Conservation (phyloP, 1,140 invertebrate species). For the Brachionus koreanus region DNA sequence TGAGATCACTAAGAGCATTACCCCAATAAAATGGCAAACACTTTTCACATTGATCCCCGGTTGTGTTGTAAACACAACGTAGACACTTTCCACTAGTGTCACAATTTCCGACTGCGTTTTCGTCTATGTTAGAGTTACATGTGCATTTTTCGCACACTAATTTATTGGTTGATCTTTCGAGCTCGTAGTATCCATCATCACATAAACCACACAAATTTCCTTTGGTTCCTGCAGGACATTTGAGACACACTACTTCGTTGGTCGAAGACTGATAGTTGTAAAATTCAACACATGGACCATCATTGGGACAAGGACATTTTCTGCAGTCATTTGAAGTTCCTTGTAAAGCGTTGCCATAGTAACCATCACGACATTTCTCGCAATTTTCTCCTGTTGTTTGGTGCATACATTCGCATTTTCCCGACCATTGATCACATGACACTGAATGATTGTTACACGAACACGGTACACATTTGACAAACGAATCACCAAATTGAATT, state of each 20-base stretch:
- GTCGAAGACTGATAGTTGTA: constrained; percentile 52
- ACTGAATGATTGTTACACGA: constrained; percentile 92
- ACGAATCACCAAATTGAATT: constrained; percentile 80
- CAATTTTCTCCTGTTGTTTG: constrained; percentile 94
- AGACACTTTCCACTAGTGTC: constrained; percentile 81
- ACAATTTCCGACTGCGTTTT: constrained; percentile 63
- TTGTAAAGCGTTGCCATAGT: constrained; percentile 82
- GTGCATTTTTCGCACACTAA: constrained; percentile 77
- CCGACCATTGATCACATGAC: constrained; percentile 88
- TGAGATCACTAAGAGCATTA: constrained; percentile 69
- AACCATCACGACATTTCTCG: constrained; percentile 83
- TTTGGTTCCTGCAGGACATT: constrained; percentile 88
- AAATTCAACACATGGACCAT: constrained; percentile 75
- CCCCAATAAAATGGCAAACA: constrained; percentile 73
- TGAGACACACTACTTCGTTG: constrained; percentile 74
- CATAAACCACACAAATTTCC: constrained; percentile 79
- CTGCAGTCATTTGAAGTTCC: constrained; percentile 84
- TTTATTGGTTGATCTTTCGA: constrained; percentile 62
- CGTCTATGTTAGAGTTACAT: constrained; percentile 91
- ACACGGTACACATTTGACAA: constrained; percentile 86
- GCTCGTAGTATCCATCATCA: constrained; percentile 82
- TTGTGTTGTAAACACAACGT: constrained; percentile 95
- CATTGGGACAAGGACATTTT: constrained; percentile 86
- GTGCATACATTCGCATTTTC: constrained; percentile 90
- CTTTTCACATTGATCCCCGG: constrained; percentile 73